Percentiles rank a stretch among this genome's conserved stretches.
Conservation (phyloP, 1,140 invertebrate species). For the Listronotus bonariensis region DNA sequence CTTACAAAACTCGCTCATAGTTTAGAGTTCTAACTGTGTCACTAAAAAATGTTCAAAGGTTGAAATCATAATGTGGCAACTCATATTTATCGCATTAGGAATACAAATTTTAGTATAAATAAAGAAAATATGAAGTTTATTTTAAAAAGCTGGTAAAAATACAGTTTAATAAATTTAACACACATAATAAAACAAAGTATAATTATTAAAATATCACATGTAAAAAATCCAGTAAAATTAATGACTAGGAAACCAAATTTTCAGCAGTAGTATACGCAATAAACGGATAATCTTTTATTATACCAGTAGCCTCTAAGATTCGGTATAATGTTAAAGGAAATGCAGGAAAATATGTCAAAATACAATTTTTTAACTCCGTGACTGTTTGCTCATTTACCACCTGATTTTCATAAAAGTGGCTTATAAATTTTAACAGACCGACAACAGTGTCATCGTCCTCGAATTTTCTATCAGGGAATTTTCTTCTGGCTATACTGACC, state of each 20-base stretch:
- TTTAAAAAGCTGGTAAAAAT: too few species aligned
- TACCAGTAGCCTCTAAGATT: slow-evolving; percentile 42
- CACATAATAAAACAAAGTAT: too few species aligned
- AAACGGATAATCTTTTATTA: slow-evolving; percentile 31
- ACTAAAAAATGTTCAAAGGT: too few species aligned
- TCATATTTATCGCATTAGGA: too few species aligned
- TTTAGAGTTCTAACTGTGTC: too few species aligned
- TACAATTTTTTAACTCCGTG: slow-evolving; percentile 36
- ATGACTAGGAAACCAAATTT: slow-evolving; percentile 4
- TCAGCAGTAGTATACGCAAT: slow-evolving; percentile 11
- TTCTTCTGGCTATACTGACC: slow-evolving; percentile 40
- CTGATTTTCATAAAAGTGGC: slow-evolving; percentile 36
- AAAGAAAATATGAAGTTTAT: too few species aligned
- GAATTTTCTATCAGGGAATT: slow-evolving; percentile 43
- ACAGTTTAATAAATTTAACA: too few species aligned
- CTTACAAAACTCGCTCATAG: too few species aligned
- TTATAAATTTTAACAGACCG: slow-evolving; percentile 47
- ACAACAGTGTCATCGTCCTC: slow-evolving; percentile 42
- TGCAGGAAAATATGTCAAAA: slow-evolving; percentile 45
- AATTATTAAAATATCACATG: too few species aligned
- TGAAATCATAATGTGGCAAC: too few species aligned
- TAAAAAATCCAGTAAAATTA: neutral
- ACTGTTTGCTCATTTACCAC: slow-evolving; percentile 14
- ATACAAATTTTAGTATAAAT: too few species aligned
- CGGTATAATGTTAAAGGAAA: slow-evolving; percentile 47